These are phyloP conservation scores for Eidolon helvum DNA, from an alignment of 2,113 vertebrate species.

Conservation along the genomic window DNA sequence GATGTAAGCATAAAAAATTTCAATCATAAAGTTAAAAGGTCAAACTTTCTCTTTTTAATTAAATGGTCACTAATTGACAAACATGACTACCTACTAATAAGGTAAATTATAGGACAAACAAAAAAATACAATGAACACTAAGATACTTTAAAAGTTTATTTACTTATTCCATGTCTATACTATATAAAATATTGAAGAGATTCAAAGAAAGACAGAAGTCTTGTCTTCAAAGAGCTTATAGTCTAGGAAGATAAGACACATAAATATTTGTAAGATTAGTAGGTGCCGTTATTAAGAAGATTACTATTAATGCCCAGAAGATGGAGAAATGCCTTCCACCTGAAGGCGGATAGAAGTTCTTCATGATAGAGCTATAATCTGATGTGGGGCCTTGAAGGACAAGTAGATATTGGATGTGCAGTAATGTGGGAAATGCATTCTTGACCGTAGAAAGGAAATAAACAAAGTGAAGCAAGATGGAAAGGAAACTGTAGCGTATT, in stretches of 20 bases:
- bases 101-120: not conserved
- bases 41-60: slow-evolving; percentile 14
- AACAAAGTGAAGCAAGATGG: not conserved
- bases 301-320: not conserved
- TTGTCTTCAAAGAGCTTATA: not conserved
- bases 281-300: not conserved
- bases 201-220: slow-evolving; percentile 2
- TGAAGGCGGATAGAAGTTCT: not conserved
- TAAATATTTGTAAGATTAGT: not conserved
- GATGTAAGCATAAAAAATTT: slow-evolving; percentile 23
- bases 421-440: not conserved
- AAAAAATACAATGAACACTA: slow-evolving; percentile 26
- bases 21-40: slow-evolving; percentile 14
- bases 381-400: not conserved
- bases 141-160: not conserved
- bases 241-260: not conserved
- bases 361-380: not conserved
- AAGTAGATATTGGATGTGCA: not conserved
- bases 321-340: not conserved
- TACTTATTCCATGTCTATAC: slow-evolving; percentile 14
- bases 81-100: slow-evolving; percentile 20
- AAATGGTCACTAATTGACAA: slow-evolving; percentile 29
- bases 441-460: not conserved
- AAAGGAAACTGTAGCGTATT: not conserved
- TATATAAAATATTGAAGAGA: slow-evolving; percentile 8